These are phyloP conservation scores for Xenentodon cancila DNA, from an alignment of 2,797 vertebrate species.

Conservation along the genomic window DNA sequence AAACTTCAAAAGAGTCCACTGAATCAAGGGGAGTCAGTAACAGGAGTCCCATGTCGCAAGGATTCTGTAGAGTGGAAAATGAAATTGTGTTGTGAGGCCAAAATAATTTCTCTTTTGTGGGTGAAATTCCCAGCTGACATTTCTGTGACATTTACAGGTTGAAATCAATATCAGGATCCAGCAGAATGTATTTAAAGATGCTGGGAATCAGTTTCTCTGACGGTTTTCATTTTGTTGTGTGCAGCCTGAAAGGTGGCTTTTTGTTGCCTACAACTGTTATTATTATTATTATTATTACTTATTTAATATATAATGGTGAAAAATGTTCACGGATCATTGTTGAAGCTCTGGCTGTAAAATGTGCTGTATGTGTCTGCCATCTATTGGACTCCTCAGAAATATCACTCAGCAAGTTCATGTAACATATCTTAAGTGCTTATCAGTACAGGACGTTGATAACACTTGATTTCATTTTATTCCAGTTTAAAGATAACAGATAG, in stretches of 20 bases:
- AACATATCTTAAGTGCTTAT: slow-evolving; percentile 23
- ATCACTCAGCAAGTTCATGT: slow-evolving; percentile 59
- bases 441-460: not conserved
- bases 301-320: slow-evolving; percentile 53
- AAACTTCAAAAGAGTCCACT: slow-evolving; percentile 65
- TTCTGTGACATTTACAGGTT: slow-evolving; percentile 25
- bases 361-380: slow-evolving; percentile 84
- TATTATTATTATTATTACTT: slow-evolving; percentile 38
- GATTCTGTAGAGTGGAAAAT: slow-evolving; percentile 31
- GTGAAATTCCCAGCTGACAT: slow-evolving; percentile 23
- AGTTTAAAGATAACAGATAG: slow-evolving; percentile 1
- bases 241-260: slow-evolving; percentile 26
- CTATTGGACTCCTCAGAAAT: slow-evolving; percentile 82
- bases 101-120: slow-evolving; percentile 44
- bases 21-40: slow-evolving; percentile 49
- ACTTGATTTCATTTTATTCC: slow-evolving; percentile 3
- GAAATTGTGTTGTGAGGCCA: slow-evolving; percentile 29
- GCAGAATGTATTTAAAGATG: slow-evolving; percentile 32
- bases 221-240: slow-evolving; percentile 15
- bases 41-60: slow-evolving; percentile 37
- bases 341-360: slow-evolving; percentile 39
- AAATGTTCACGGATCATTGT: slow-evolving; percentile 52
- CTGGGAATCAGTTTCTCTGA: slow-evolving; percentile 39
- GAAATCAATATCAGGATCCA: slow-evolving; percentile 31
- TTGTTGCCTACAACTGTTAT: not conserved